Percentiles rank a stretch among this genome's conserved stretches.
These are phyloP conservation scores for Epistrophe eligans DNA, from an alignment of 2,888 invertebrate genomes.

Conservation along the genomic window DNA sequence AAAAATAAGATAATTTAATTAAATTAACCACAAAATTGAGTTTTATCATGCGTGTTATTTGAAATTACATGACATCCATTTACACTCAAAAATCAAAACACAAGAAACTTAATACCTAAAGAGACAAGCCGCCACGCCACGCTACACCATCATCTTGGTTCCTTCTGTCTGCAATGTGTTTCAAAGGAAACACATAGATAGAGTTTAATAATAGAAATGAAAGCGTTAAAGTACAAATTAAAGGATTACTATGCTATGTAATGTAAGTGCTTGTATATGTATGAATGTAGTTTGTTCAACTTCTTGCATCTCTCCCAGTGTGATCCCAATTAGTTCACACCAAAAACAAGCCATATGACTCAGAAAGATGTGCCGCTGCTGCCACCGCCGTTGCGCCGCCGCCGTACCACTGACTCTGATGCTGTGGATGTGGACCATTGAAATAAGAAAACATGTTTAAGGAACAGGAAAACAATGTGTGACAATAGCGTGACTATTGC, in stretches of 20 bases:
- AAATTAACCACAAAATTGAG: conserved; percentile 9
- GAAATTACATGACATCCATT: conserved; percentile 6
- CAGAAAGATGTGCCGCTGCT: conserved; percentile 23
- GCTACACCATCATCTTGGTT: neutral
- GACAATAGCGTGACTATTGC: conserved; percentile 70
- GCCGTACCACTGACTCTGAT: neutral
- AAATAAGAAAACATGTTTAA: conserved; percentile 20
- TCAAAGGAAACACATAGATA: neutral
- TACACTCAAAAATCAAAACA: conserved; percentile 10
- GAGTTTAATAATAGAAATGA: conserved; percentile 47
- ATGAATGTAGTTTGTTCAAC: conserved; percentile 6
- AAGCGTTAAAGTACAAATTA: conserved; percentile 36
- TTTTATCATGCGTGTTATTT: conserved; percentile 1
- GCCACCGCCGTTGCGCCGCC: neutral
- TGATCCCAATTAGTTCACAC: conserved; percentile 68
- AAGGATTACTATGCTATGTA: conserved; percentile 47
- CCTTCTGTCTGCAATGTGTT: conserved; percentile 10
- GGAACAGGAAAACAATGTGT: conserved; percentile 51
- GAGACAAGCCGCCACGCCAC: conserved; percentile 4
- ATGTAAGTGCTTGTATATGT: neutral
- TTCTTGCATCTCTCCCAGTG: conserved; percentile 43
- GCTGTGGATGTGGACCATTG: neutral
- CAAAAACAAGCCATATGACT: conserved; percentile 46
- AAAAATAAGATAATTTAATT: too few species aligned
- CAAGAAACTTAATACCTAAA: conserved; percentile 42